Evolutionary conservation across 2,888 invertebrate genomes (phyloP).

Genomic region (Meloe dianella): DNA sequence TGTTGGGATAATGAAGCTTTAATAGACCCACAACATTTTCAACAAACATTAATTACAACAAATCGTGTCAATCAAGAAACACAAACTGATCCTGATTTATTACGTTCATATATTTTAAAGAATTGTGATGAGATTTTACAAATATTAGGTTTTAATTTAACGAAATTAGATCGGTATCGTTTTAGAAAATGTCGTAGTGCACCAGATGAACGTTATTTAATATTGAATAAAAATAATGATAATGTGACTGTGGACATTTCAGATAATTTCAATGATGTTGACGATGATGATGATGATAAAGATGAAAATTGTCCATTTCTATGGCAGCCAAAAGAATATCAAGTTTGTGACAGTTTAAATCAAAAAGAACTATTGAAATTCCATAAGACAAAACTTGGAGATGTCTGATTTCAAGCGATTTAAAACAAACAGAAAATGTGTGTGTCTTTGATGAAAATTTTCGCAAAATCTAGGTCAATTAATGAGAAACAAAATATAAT

Average conservation of each 20-base stretch:
- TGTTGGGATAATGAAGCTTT: slow-evolving; percentile 67
- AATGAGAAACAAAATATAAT: slow-evolving; percentile 8
- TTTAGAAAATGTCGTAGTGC: slow-evolving; percentile 16
- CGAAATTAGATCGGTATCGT: background rate
- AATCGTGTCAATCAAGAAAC: slow-evolving; percentile 56
- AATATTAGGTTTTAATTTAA: slow-evolving; percentile 74
- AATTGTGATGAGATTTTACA: slow-evolving; percentile 77
- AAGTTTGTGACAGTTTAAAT: slow-evolving; percentile 38
- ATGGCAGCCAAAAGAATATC: slow-evolving; percentile 42
- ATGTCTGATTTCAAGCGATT: background rate
- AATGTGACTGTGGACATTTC: slow-evolving; percentile 29
- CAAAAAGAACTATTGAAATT: slow-evolving; percentile 11
- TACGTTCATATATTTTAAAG: slow-evolving; percentile 71
- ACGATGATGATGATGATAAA: slow-evolving; percentile 36
- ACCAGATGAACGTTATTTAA: slow-evolving; percentile 26
- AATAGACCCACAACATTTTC: slow-evolving; percentile 4
- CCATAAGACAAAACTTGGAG: background rate
- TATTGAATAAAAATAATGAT: slow-evolving; percentile 15
- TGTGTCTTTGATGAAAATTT: background rate
- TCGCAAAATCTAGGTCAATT: background rate
- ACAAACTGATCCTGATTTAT: slow-evolving; percentile 67
- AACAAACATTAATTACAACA: slow-evolving; percentile 12
- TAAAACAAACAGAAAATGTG: background rate
- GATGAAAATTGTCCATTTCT: slow-evolving; percentile 48
- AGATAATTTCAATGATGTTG: slow-evolving; percentile 41